Evolutionary conservation across 1,140 invertebrate genomes (phyloP).

Genomic region (Drosophila kohkoa): DNA sequence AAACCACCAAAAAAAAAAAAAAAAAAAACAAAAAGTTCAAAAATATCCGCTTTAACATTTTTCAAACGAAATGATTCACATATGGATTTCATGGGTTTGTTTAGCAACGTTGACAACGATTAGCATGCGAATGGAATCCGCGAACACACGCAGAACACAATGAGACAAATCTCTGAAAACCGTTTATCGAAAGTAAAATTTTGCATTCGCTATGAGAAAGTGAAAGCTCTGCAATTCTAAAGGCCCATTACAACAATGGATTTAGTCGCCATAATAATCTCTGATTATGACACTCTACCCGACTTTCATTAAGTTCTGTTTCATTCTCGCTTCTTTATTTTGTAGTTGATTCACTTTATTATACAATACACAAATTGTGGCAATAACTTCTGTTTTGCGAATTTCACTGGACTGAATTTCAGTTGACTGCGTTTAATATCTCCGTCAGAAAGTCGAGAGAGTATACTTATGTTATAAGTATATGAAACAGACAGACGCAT

Average conservation of each 20-base stretch:
- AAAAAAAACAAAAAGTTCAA: not conserved
- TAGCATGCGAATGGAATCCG: conserved; percentile 67
- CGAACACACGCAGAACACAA: conserved; percentile 64
- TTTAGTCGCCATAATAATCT: conserved; percentile 14
- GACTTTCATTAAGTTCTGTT: conserved; percentile 49
- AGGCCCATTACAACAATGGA: conserved; percentile 17
- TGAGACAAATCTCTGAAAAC: conserved; percentile 22
- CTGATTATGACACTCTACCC: conserved; percentile 49
- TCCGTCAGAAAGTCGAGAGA: not conserved
- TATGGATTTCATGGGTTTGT: conserved; percentile 54
- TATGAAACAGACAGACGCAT: conserved; percentile 21
- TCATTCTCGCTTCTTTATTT: not conserved
- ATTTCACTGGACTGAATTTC: conserved; percentile 50
- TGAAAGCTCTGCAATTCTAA: conserved; percentile 59
- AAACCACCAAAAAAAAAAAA: conserved; percentile 10
- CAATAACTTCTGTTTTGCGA: conserved; percentile 39
- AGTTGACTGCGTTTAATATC: conserved; percentile 19
- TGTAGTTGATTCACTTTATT: conserved; percentile 18
- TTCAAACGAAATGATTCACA: conserved; percentile 78
- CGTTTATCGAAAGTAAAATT: conserved; percentile 68
- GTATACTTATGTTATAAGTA: not conserved
- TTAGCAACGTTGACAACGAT: conserved; percentile 39
- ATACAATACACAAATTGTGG: conserved; percentile 41
- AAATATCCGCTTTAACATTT: conserved; percentile 57
- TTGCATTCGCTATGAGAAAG: conserved; percentile 53